Base-by-base conservation (phyloP, 2,888 invertebrate species). In the Lutraria lutraria region DNA sequence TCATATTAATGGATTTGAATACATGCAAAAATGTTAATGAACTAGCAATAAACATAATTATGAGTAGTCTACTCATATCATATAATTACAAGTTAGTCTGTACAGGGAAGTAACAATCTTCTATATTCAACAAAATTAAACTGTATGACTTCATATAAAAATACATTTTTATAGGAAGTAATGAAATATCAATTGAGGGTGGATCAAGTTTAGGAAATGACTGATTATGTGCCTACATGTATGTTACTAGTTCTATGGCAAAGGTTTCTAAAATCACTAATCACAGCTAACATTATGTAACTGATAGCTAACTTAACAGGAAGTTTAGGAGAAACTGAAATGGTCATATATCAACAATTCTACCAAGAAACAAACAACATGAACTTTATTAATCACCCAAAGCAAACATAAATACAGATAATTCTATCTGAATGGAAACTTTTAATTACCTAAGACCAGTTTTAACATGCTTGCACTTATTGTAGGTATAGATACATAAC, bases 1-100 rank as follows among this genome's bases (percentile, higher is more conserved):
- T 85, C 85, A 79, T 85, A 56, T 68, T 79, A 76, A 85, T 85
- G 85, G 85, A 43, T 85, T 72, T 79, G 79, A 85, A 85, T 79
- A 85, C 76, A 79, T 79, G 79, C 85, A 85, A 43, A 43, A 54
- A 85, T 85, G 85, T 85, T 85, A 79, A 85, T 79, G 85, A 79
- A 79, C 85, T 85, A 79, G 79, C 72, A 34, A 34, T 81, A 53
- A 54, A 81, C 53, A 34, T 81, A 68, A 43, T 25, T 68, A 83
- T 63, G 83, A 31, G 56, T 21, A 52, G 19, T 34, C 43, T 76
- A 34, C 31, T 12, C 72, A 29, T 72, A 25, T 25, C 29, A 19
- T 76, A 31, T 21, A 76, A 31, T 76, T 15, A 34, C 21, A 76
- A 16, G 34, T 76, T 76, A 76, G 76, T 76, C 8, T 76, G 15